Conservation (phyloP, 2,113 vertebrate species). For the Rhabdomys dilectus region DNA sequence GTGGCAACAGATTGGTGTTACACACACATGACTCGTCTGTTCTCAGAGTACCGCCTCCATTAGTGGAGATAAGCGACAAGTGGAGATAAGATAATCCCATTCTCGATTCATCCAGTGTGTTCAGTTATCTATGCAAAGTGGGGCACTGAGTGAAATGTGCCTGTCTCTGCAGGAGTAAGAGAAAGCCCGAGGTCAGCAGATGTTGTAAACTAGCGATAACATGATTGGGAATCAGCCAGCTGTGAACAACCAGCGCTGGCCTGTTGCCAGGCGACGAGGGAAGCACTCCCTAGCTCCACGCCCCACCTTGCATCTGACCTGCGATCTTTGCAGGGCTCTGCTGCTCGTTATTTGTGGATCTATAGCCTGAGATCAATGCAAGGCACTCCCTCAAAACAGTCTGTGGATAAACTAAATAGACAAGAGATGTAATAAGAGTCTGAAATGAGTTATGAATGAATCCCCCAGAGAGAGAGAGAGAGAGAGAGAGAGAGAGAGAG, state of each 20-base stretch:
- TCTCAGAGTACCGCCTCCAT: neutral
- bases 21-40: neutral
- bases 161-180: neutral
- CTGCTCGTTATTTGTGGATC: neutral
- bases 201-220: neutral
- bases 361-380: neutral
- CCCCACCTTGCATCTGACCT: neutral
- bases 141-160: neutral
- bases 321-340: neutral
- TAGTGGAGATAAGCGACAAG: neutral
- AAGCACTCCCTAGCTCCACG: neutral
- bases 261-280: neutral
- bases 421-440: neutral
- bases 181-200: slow-evolving; percentile 36
- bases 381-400: neutral
- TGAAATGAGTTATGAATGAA: neutral
- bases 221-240: neutral
- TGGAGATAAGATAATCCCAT: neutral
- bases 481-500: too few species aligned
- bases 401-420: neutral
- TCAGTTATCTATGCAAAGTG: neutral
- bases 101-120: neutral
- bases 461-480: neutral
- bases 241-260: neutral
- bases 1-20: neutral